phyloP scores from a whole-genome alignment of 2,113 vertebrate species.

The Oncorhynchus keta region DNA sequence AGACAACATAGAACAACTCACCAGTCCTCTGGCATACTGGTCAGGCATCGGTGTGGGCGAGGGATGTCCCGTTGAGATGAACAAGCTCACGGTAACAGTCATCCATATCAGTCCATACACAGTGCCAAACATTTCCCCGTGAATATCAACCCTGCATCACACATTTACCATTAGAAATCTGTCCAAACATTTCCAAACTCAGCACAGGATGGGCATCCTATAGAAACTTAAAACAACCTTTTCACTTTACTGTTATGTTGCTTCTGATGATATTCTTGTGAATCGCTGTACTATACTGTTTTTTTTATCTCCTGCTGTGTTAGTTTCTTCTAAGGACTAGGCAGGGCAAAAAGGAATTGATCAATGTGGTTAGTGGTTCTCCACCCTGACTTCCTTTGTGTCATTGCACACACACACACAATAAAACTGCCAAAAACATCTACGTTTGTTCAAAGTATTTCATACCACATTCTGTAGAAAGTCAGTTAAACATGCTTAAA shows the following conservation, averaged over 20 bases:
- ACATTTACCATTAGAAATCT: constrained; percentile 18
- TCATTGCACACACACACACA: background rate
- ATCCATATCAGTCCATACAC: constrained; percentile 39
- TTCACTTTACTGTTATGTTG: background rate
- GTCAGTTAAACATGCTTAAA: background rate
- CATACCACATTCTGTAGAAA: no score
- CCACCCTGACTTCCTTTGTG: constrained; percentile 7
- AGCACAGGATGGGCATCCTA: background rate
- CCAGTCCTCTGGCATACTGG: constrained; percentile 69
- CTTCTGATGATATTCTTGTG: background rate
- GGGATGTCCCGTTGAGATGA: constrained; percentile 26
- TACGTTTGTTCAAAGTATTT: no score
- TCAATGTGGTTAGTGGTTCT: constrained; percentile 35
- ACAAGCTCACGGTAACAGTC: constrained; percentile 25
- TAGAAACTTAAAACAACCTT: background rate
- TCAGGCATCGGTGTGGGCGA: constrained; percentile 41
- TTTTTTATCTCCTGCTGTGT: constrained; percentile 1
- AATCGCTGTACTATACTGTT: constrained; percentile 3
- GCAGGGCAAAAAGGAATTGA: constrained; percentile 37
- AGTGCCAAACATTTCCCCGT: constrained; percentile 32
- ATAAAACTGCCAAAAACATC: no score
- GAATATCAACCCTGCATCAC: background rate
- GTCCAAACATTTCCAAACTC: background rate
- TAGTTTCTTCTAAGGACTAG: constrained; percentile 50
- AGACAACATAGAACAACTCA: constrained; percentile 49